phyloP scores from a whole-genome alignment of 2,113 vertebrate genomes.

The Anguilla japonica region DNA sequence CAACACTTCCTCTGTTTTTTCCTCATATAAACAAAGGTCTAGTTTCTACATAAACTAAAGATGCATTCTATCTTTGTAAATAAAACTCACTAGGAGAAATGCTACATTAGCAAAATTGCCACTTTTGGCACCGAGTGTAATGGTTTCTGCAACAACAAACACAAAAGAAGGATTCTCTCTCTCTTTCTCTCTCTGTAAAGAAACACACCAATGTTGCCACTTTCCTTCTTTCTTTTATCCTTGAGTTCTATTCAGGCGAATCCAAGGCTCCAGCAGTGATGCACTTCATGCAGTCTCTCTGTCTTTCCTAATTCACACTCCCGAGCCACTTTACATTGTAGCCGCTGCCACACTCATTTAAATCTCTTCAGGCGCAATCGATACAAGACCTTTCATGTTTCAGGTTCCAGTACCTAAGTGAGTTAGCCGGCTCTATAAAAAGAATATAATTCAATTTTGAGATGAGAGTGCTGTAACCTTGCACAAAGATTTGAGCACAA shows the following conservation, averaged over 20 bases:
- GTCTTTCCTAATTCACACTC: background rate
- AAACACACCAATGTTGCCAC: background rate
- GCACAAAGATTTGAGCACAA: conserved; percentile 13
- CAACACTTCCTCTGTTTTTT: background rate
- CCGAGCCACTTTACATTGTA: conserved; percentile 30
- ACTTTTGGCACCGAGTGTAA: background rate
- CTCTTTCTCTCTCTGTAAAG: background rate
- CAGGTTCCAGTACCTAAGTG: conserved; percentile 44
- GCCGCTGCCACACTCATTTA: conserved; percentile 45
- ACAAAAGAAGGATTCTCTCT: conserved; percentile 7
- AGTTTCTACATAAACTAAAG: background rate
- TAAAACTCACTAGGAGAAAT: background rate
- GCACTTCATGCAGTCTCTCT: background rate
- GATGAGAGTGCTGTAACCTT: conserved; percentile 23
- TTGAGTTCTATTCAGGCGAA: background rate
- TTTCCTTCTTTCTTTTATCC: background rate
- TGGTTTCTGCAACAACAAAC: background rate
- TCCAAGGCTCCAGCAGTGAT: background rate
- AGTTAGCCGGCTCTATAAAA: conserved; percentile 48
- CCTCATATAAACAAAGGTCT: background rate
- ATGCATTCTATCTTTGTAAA: background rate
- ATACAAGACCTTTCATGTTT: conserved; percentile 56
- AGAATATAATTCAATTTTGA: conserved; percentile 47
- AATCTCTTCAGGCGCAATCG: conserved; percentile 55
- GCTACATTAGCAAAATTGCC: background rate